A percentile compares a stretch with the other conserved stretches of the same genome.
These are phyloP conservation scores for Ephialtes manifestator DNA, from an alignment of 2,888 invertebrate species.

Conservation along the genomic window DNA sequence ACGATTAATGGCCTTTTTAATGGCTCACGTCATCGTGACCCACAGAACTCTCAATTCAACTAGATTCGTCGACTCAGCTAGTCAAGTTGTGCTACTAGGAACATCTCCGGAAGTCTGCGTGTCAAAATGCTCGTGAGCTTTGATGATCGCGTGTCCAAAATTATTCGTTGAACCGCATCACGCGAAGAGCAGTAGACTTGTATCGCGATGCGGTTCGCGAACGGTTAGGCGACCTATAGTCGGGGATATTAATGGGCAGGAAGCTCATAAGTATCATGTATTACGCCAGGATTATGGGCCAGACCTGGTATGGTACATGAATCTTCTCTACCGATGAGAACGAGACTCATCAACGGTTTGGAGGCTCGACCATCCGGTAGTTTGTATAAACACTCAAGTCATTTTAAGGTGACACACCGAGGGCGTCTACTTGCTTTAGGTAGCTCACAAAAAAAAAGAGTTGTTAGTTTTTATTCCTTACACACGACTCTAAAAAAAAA, in stretches of 20 bases:
- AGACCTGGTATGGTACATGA: not conserved
- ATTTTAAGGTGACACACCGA: not conserved
- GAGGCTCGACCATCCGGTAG: not conserved
- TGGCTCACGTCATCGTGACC: not conserved
- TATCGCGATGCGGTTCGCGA: constrained; percentile 8
- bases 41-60: constrained; percentile 14
- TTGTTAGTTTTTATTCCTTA: not conserved
- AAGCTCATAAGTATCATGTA: constrained; percentile 12
- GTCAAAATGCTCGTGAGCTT: constrained; percentile 19
- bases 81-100: not conserved
- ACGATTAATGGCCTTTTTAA: constrained; percentile 24
- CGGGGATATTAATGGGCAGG: constrained; percentile 8
- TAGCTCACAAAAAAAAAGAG: not conserved
- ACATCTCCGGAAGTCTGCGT: constrained; percentile 51
- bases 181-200: constrained; percentile 11
- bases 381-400: not conserved
- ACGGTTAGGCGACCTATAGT: constrained; percentile 2
- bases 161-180: constrained; percentile 21
- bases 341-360: not conserved
- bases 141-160: constrained; percentile 63
- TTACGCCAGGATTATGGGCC: not conserved
- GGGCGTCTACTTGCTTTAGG: not conserved
- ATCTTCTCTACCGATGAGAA: not conserved
- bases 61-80: not conserved
- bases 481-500: not conserved